phyloP scores from a whole-genome alignment of 2,113 vertebrate species.

The Heptranchias perlo region DNA sequence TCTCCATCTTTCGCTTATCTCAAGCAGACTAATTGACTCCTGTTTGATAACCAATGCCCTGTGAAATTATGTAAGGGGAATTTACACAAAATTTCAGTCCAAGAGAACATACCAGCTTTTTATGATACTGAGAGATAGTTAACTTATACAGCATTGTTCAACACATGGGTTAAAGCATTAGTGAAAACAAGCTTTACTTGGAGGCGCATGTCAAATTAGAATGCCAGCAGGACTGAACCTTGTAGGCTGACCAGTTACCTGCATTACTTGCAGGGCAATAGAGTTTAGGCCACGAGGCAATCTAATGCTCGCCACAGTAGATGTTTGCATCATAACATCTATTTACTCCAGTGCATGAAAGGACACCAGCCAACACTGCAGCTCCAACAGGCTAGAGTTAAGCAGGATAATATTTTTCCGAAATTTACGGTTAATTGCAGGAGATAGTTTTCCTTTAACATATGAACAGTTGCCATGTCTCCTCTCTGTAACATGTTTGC shows the following conservation, averaged over 20 bases:
- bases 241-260: not conserved
- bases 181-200: not conserved
- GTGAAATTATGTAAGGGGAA: not conserved
- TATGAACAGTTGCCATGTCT: slow-evolving; percentile 45
- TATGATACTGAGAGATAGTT: not conserved
- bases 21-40: not conserved
- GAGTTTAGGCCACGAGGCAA: not conserved
- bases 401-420: slow-evolving; percentile 21
- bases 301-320: not conserved
- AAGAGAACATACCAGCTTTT: not conserved
- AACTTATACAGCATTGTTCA: not conserved
- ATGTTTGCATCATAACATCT: slow-evolving; percentile 38
- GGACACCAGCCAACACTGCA: slow-evolving; percentile 39
- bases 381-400: not conserved
- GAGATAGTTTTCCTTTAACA: slow-evolving; percentile 59
- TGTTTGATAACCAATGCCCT: not conserved
- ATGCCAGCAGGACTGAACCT: not conserved
- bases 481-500: slow-evolving; percentile 16
- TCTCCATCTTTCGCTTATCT: not conserved
- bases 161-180: not conserved
- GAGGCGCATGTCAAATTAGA: slow-evolving; percentile 15
- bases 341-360: slow-evolving; percentile 40
- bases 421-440: slow-evolving; percentile 50
- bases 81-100: not conserved
- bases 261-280: not conserved